Evolutionary conservation across 1,140 invertebrate genomes (phyloP), one percentile per base, ranked within the genome.

Genomic region (Philopotamus ludificatus): DNA sequence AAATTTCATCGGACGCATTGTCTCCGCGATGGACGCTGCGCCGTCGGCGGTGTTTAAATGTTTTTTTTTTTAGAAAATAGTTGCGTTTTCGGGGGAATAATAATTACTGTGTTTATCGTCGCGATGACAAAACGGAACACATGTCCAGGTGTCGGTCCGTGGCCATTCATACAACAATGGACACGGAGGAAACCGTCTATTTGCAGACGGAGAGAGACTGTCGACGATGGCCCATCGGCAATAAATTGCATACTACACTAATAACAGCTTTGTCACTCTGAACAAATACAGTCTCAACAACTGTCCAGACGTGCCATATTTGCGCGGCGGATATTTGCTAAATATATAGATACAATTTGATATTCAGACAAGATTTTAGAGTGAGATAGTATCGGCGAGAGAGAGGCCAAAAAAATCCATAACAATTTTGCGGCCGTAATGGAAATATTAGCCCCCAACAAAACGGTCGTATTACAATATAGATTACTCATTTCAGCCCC

Each of bases 401-500:
- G n/a, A n/a, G n/a, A n/a, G n/a, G n/a, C n/a, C n/a, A n/a, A n/a
- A n/a, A n/a, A n/a, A n/a, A n/a, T n/a, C n/a, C n/a, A 34, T 34
- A 34, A 34, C 12, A 34, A 34, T 34, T n/a, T 34, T 34, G 28
- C 28, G 28, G 4, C 28, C 22, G 15, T 49, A 49, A 49, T 49
- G 22, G 50, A 25, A 53, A 53, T 53, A 25, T 23, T 22, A 53
- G n/a, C 50, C 50, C 22, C 22, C 25, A 41, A 60, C 63, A 8
- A 51, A 51, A 49, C 23, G 64, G 68, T 66, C 63, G 49, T 65
- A 70, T 70, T 70, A 70, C 68, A 70, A 70, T 70, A 66, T 66
- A 63, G 68, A 70, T 70, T 70, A 64, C 64, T 69, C 58, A 62
- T 65, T 65, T 63, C 41, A 25, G 25, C n/a, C 57, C 54, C 60